These are phyloP conservation scores for Tenthredo livida DNA, from an alignment of 2,888 invertebrate genomes.

Conservation along the genomic window DNA sequence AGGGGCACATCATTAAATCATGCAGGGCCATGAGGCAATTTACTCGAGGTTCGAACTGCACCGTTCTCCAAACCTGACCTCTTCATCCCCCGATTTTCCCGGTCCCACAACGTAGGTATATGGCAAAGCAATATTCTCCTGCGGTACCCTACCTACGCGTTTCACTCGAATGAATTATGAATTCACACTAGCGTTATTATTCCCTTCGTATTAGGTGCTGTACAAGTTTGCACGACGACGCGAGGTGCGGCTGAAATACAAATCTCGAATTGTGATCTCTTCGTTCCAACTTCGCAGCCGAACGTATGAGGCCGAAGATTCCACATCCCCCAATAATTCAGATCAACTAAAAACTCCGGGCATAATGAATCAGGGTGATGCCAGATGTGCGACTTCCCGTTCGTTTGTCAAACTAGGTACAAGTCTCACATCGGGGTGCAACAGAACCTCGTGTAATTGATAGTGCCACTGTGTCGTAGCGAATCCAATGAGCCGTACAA, in stretches of 20 bases:
- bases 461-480: slow-evolving; percentile 74
- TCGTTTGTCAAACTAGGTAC: slow-evolving; percentile 35
- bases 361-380: not conserved
- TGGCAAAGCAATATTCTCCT: slow-evolving; percentile 45
- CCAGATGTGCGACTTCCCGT: slow-evolving; percentile 41
- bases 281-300: not conserved
- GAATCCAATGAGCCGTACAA: slow-evolving; percentile 77
- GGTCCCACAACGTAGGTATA: not conserved
- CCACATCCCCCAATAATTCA: slow-evolving; percentile 11
- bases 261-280: not conserved
- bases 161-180: slow-evolving; percentile 32
- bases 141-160: slow-evolving; percentile 15
- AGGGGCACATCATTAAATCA: slow-evolving; percentile 32
- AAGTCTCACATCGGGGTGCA: slow-evolving; percentile 55
- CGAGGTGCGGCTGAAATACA: not conserved
- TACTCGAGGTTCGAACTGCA: slow-evolving; percentile 34
- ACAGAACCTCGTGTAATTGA: slow-evolving; percentile 77
- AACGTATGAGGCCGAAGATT: not conserved
- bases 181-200: slow-evolving; percentile 34
- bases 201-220: not conserved
- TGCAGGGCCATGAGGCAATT: slow-evolving; percentile 34
- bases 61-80: slow-evolving; percentile 32
- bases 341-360: not conserved
- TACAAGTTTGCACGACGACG: not conserved
- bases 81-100: slow-evolving; percentile 46